Base-by-base conservation (phyloP, 2,113 vertebrate species). In the Gnathonemus echidnorhynchus region DNA sequence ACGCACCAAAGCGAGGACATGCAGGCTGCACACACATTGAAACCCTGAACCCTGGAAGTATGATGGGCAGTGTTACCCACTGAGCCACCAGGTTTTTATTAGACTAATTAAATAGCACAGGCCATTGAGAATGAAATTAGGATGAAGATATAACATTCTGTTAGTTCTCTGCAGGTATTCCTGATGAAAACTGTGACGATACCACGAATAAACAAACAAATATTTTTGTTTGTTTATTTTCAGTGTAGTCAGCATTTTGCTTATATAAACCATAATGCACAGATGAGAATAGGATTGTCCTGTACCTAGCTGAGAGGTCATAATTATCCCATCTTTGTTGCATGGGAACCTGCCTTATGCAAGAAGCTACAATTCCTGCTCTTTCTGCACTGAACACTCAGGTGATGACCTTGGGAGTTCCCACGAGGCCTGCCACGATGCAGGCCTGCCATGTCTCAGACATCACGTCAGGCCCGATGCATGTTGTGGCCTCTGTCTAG, bases 401-500 rank as follows among this genome's bases (percentile, higher is more conserved):
- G 93, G 92, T 86, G 74, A 87, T 93, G 94, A 95, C 95, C 93
- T 95, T 94, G 93, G 91, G 83, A 92, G 92, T 91, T 89, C 90
- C 94, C 92, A 77, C 62, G 74, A 90, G 90, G 93, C 88, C 66
- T 77, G 85, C 89, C 89, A 88, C 92, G 39, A 91, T 92, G 80
- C 91, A 93, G 94, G 90, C 94, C 93, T 91, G 92, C 93, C 92
- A 93, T 95, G 95, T 94, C 92, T 95, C 93, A 95, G 91, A 93
- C 58, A 91, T 93, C 91, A 93, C 93, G 92, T 93, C 90, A 95
- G 27, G 83, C 91, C 58, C 11, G 92, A 92, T 93, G 91, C 31
- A 31, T 93, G 94, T 93, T 93, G 19, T 94, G 94, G 95, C 95
- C 95, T 95, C 95, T 94, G 93, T 95, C 95, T 94, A 93, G 93